A percentile compares a stretch with the other conserved stretches of the same genome.
These are phyloP conservation scores for Ptychadena robeensis DNA, from an alignment of 2,797 vertebrate species.

Conservation along the genomic window DNA sequence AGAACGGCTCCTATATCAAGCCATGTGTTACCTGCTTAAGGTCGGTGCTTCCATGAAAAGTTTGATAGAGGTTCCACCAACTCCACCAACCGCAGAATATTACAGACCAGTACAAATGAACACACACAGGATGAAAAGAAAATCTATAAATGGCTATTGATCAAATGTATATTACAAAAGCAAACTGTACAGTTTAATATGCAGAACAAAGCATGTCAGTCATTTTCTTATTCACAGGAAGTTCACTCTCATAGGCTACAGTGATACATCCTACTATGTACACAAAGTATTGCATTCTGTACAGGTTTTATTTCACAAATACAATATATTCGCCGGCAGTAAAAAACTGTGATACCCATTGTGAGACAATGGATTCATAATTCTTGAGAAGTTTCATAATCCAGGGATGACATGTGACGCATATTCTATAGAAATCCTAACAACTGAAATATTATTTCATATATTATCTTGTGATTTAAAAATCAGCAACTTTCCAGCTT, in stretches of 20 bases:
- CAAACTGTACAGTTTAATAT: conserved; percentile 60
- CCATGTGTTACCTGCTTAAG: too few species aligned
- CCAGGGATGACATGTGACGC: conserved; percentile 24
- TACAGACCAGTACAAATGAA: background rate
- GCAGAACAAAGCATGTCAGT: conserved; percentile 56
- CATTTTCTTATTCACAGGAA: conserved; percentile 64
- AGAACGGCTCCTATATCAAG: too few species aligned
- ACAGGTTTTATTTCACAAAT: conserved; percentile 40
- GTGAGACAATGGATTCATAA: conserved; percentile 21
- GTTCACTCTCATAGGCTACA: conserved; percentile 63
- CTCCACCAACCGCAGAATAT: too few species aligned
- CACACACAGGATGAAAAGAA: conserved; percentile 32
- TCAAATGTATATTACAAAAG: conserved; percentile 53
- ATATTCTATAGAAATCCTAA: background rate
- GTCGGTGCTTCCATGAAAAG: too few species aligned
- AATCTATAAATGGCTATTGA: conserved; percentile 37
- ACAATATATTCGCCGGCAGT: conserved; percentile 24
- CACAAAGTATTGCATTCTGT: conserved; percentile 60
- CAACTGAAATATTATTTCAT: background rate
- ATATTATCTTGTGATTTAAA: background rate
- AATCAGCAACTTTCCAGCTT: background rate
- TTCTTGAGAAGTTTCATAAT: conserved; percentile 31
- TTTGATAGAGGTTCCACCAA: too few species aligned
- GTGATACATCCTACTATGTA: conserved; percentile 69
- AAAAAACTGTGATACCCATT: conserved; percentile 18